Evolutionary conservation across 1,140 invertebrate species (phyloP), one percentile per base, ranked within the genome.

Genomic region (Tetramorium parvispinum): DNA sequence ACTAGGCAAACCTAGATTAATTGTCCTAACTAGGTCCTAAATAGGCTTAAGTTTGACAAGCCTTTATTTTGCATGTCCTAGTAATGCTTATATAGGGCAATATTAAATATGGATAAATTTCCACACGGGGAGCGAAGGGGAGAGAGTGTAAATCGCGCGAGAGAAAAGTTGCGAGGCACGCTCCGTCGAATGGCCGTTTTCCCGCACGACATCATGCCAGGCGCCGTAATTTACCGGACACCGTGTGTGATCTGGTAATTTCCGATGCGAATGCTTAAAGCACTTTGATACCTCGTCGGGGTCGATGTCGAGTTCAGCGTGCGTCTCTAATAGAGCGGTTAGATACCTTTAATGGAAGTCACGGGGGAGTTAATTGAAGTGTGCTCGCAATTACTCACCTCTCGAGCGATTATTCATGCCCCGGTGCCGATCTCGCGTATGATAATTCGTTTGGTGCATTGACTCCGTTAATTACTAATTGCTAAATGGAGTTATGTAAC

Each of bases 401-500:
- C 61, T 24, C 24, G 71, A 37, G 61, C 71, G 86, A 90, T 90
- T 86, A 91, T 89, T 88, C 78, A 70, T 61, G 77, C 51, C 66
- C 32, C 73, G 59, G 78, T 90, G 59, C 86, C 87, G 76, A 88
- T 88, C 40, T 55, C 55, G 76, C 75, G 82, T 77, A 88, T 88
- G 82, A 91, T 88, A 83, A 90, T 90, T 91, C 82, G 76, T 82
- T 87, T 40, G 51, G 32, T 21, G 89, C 87, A 77, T 79, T 65
- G 86, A 79, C 82, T 66, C 61, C 85, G 89, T 91, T 88, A 91
- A 91, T 91, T 90, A 88, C 73, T 88, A 91, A 91, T 91, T 90
- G 86, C 73, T 63, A 37, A 57, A n/a, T 27, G 32, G 40, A 27
- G 55, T 57, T 53, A 51, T 40, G 10, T 40, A 43, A 51, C 16